phyloP scores from a whole-genome alignment of 1,140 invertebrate genomes.

The Araneus ventricosus region DNA sequence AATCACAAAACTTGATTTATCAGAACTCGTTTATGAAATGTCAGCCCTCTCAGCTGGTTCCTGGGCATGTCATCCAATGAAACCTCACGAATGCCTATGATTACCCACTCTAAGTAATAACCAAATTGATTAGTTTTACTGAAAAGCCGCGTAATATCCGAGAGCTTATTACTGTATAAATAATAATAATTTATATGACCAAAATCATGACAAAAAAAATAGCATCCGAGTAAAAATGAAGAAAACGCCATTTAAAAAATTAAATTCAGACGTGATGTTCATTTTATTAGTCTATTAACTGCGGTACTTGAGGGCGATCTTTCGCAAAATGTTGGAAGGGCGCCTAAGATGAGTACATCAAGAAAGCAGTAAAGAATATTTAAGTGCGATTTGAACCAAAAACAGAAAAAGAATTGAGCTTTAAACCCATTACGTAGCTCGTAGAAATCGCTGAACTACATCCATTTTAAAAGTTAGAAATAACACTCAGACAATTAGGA shows the following conservation, averaged over 20 bases:
- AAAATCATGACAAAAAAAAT: conserved; percentile 35
- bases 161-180: conserved; percentile 7
- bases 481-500: conserved; percentile 62
- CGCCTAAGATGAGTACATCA: conserved; percentile 27
- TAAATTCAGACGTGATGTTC: conserved; percentile 69
- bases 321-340: conserved; percentile 46
- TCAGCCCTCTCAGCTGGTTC: background rate
- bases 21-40: too few relatives aligned
- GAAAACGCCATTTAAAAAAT: conserved; percentile 61
- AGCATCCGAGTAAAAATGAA: conserved; percentile 23
- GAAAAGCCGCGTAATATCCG: background rate
- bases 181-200: conserved; percentile 35
- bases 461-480: conserved; percentile 64
- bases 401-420: conserved; percentile 43
- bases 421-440: conserved; percentile 61
- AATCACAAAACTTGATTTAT: too few relatives aligned
- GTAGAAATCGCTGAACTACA: conserved; percentile 47
- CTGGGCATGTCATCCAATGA: background rate
- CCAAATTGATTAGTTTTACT: background rate
- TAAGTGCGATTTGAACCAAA: conserved; percentile 52
- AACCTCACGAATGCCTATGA: background rate
- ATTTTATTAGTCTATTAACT: conserved; percentile 71
- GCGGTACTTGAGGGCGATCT: conserved; percentile 44
- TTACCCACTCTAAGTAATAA: conserved; percentile 1
- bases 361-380: conserved; percentile 64